Conservation (phyloP, 2,113 vertebrate genomes). For the Excalfactoria chinensis region DNA sequence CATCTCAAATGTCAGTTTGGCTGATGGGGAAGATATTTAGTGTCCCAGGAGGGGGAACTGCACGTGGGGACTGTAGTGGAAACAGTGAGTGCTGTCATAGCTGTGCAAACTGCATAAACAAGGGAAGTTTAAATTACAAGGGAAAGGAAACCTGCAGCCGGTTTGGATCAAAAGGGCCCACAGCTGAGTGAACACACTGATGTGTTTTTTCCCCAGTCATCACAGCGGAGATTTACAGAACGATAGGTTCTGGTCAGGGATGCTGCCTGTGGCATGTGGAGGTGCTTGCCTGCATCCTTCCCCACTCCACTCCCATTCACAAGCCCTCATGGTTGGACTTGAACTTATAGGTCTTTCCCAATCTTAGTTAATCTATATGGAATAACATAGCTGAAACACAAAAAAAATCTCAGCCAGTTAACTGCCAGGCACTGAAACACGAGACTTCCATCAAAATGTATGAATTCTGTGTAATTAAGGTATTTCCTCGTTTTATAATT, state of each 20-base stretch:
- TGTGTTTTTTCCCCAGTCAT: not conserved
- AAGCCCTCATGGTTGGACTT: too few species aligned
- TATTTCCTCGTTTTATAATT: slow-evolving; percentile 8
- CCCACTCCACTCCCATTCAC: not conserved
- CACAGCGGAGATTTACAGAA: not conserved
- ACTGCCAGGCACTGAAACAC: not conserved
- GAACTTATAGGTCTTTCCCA: not conserved
- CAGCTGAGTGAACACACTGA: not conserved
- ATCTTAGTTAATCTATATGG: not conserved
- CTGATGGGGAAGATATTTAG: not conserved
- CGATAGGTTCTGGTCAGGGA: not conserved
- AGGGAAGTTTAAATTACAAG: not conserved
- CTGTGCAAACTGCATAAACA: not conserved
- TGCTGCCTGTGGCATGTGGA: not conserved
- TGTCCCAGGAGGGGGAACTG: not conserved
- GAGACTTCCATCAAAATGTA: not conserved
- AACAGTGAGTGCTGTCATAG: not conserved
- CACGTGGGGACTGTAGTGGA: not conserved
- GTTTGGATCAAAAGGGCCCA: not conserved
- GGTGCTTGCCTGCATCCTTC: not conserved
- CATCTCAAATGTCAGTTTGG: not conserved
- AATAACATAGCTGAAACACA: not conserved
- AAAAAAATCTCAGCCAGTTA: not conserved
- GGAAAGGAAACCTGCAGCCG: not conserved
- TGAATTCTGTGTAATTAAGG: slow-evolving; percentile 13